phyloP scores from a whole-genome alignment of 2,888 invertebrate species.

The Nomada fucata region DNA sequence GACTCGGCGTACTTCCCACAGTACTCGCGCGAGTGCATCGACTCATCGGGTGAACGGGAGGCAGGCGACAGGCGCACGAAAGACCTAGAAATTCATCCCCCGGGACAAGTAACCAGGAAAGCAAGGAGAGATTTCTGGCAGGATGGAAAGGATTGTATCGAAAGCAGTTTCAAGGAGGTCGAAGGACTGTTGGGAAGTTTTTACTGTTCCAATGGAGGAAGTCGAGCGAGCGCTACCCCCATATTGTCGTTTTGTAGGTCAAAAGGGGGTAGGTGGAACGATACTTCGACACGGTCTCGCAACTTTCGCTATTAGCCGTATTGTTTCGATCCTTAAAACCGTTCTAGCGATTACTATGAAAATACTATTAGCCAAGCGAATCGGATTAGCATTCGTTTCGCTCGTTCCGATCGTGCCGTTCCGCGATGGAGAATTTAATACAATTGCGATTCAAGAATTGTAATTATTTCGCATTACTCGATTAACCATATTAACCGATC shows the following conservation, averaged over 20 bases:
- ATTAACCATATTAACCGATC: too few relatives aligned
- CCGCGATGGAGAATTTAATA: neutral
- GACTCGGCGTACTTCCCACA: too few relatives aligned
- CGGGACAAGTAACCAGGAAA: slow-evolving; percentile 61
- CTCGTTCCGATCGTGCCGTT: neutral
- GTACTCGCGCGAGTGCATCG: too few relatives aligned
- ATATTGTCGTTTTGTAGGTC: slow-evolving; percentile 63
- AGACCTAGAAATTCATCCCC: slow-evolving; percentile 66
- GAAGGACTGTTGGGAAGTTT: slow-evolving; percentile 72
- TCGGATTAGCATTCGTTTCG: slow-evolving; percentile 22
- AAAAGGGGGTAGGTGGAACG: slow-evolving; percentile 29
- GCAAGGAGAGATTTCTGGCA: slow-evolving; percentile 53
- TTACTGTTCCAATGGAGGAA: slow-evolving; percentile 62
- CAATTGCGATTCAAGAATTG: too few relatives aligned
- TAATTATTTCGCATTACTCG: too few relatives aligned
- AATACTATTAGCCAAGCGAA: slow-evolving; percentile 16
- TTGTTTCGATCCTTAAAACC: slow-evolving; percentile 71
- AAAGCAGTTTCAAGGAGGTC: slow-evolving; percentile 55
- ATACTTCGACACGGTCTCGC: slow-evolving; percentile 45
- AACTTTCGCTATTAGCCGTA: slow-evolving; percentile 73
- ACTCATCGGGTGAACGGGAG: neutral
- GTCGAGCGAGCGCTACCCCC: slow-evolving; percentile 37
- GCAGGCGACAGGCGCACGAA: slow-evolving; percentile 47
- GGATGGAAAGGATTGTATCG: slow-evolving; percentile 60
- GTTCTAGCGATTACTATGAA: slow-evolving; percentile 65